Evolutionary conservation across 2,888 invertebrate genomes (phyloP), one percentile per base, ranked within the genome.

Genomic region (Celastrina argiolus): DNA sequence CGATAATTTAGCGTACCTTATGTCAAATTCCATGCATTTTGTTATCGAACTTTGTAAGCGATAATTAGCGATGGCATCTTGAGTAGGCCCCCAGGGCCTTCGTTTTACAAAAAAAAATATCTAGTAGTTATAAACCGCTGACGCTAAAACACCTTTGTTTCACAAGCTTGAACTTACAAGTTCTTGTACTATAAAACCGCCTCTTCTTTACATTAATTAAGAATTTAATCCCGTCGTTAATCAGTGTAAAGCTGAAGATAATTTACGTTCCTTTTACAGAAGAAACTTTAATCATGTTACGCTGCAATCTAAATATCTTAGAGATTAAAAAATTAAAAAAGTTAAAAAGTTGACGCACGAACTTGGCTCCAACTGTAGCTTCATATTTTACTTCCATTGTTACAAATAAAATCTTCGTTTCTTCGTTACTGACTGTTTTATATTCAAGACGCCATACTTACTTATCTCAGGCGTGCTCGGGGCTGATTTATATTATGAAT

Each of bases 381-480:
- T 59, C 36, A 34, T 59, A 59, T 31, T 59, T 34, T 18, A 34
- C 12, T 31, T 36, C 36, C 59, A 12, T 59, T 59, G 59, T 61
- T 61, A 18, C 14, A 10, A 18, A 14, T 36, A 18, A 39, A 22
- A 61, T 61, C 18, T 61, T 39, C 61, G 18, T 61, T 61, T 61
- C 18, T 22, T 61, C 61, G 34, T 61, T 61, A 39, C 61, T 6
- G 7, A 6, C 61, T 61, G 22, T 39, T 61, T 61, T 61, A 61
- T 61, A 61, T 61, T 61, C 61, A 61, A 61, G 39, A 61, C n/a
- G 36, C 28, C 28, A 58, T 51, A 51, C 16, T 2, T 42, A 26
- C 61, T 61, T 61, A 61, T 61, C 61, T 61, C 14, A 14, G 12
- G 22, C 61, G 61, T 12, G 61, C 39, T 39, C 51, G 14, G 51